Evolutionary conservation across 2,797 vertebrate genomes (phyloP).

Genomic region (Heterohyrax brucei): DNA sequence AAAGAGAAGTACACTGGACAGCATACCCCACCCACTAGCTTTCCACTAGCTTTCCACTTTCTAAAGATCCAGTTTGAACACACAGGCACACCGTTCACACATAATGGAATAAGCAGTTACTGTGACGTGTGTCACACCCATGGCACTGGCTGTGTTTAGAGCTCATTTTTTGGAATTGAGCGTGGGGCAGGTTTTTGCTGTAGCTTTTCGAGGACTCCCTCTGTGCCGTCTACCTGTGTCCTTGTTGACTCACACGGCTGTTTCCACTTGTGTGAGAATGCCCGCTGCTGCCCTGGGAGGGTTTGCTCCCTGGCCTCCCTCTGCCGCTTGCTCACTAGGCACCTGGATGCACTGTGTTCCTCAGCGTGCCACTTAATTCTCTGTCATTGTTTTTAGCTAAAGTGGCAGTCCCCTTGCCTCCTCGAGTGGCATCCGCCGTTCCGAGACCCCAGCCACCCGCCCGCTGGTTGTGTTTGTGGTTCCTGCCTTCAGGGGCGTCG

Average conservation of each 20-base stretch:
- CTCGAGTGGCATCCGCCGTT: rapidly evolving
- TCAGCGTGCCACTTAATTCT: rapidly evolving
- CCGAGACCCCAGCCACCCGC: neutral
- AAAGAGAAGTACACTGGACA: neutral
- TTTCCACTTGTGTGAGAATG: neutral
- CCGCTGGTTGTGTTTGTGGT: neutral
- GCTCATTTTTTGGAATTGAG: neutral
- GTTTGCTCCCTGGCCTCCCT: rapidly evolving
- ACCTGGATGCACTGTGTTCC: rapidly evolving
- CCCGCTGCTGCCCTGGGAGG: rapidly evolving
- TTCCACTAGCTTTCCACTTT: neutral
- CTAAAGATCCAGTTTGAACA: rapidly evolving
- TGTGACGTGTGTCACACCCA: rapidly evolving
- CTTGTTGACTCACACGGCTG: rapidly evolving
- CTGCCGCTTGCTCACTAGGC: neutral
- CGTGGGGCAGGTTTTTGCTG: neutral
- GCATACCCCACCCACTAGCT: neutral
- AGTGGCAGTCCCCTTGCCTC: neutral
- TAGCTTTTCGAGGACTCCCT: neutral
- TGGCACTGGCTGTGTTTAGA: neutral
- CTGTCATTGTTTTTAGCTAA: neutral
- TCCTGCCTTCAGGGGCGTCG: constrained; percentile 34
- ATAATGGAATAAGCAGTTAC: neutral
- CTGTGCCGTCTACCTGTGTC: rapidly evolving
- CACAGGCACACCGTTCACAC: rapidly evolving